Conservation (phyloP, 1,140 invertebrate species). For the Drosophila mojavensis region DNA sequence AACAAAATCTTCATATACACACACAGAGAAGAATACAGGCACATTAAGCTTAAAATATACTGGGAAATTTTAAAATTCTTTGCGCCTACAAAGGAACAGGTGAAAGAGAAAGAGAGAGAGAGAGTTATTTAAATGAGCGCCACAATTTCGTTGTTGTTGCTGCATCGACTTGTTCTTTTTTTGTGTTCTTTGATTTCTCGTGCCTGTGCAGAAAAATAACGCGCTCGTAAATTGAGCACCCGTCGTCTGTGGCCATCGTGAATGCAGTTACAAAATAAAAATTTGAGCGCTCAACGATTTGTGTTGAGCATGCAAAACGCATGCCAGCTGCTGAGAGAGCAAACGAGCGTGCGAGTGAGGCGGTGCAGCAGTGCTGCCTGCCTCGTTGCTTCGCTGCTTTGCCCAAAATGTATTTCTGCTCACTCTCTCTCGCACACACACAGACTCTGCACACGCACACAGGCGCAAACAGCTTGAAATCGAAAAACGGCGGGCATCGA, state of each 20-base stretch:
- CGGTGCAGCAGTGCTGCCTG: background rate
- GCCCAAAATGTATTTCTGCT: constrained; percentile 57
- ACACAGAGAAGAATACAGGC: constrained; percentile 57
- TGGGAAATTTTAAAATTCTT: constrained; percentile 63
- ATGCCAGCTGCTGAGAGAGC: constrained; percentile 24
- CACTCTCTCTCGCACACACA: constrained; percentile 47
- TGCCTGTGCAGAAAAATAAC: constrained; percentile 22
- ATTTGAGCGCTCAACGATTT: constrained; percentile 42
- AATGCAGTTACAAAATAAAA: constrained; percentile 73
- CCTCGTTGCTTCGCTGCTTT: constrained; percentile 32
- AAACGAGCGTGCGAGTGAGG: background rate
- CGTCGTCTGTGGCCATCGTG: constrained; percentile 16
- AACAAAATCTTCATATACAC: constrained; percentile 22
- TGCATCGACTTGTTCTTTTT: background rate
- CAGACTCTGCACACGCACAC: constrained; percentile 54
- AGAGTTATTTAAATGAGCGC: constrained; percentile 4
- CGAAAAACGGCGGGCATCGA: constrained; percentile 80
- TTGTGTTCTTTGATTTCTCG: constrained; percentile 2
- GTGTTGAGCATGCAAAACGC: constrained; percentile 54
- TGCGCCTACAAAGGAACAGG: constrained; percentile 29
- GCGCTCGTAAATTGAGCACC: constrained; percentile 54
- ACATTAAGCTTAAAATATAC: constrained; percentile 60
- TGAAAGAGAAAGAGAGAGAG: constrained; percentile 24
- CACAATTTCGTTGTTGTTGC: background rate
- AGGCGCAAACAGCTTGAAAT: constrained; percentile 56